phyloP scores from a whole-genome alignment of 2,113 vertebrate genomes.

The Erythrolamprus reginae region DNA sequence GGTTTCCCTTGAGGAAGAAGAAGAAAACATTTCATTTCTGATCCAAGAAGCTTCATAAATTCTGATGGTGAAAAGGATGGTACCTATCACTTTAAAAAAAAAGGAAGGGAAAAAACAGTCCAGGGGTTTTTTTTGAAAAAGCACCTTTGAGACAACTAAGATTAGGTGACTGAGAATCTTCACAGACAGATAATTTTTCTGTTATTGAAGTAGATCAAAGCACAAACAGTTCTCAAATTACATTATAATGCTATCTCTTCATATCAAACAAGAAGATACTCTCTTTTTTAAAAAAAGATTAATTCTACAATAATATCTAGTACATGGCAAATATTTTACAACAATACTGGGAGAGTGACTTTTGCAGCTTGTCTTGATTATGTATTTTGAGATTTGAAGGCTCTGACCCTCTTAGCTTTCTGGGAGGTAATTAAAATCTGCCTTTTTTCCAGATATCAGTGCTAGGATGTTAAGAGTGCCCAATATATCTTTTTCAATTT shows the following conservation, averaged over 20 bases:
- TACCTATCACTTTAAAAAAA: no score
- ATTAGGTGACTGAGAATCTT: neutral
- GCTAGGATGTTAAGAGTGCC: neutral
- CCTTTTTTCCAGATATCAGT: neutral
- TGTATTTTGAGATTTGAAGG: neutral
- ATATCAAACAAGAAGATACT: neutral
- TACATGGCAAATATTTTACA: neutral
- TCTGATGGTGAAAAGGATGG: neutral
- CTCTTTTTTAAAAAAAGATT: neutral
- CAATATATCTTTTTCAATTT: neutral
- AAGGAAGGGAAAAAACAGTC: neutral
- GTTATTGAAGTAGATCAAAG: neutral
- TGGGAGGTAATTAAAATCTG: neutral
- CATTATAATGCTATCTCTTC: neutral
- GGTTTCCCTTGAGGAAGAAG: neutral
- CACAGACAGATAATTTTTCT: neutral
- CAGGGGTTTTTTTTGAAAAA: neutral
- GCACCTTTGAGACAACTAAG: neutral
- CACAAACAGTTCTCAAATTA: no score
- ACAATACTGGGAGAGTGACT: no score
- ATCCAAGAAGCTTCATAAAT: neutral
- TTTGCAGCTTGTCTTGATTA: neutral
- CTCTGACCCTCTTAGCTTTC: neutral
- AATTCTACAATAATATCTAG: neutral
- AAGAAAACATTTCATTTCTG: neutral